Conservation (phyloP, 2,797 vertebrate species). For the Myotis daubentonii region DNA sequence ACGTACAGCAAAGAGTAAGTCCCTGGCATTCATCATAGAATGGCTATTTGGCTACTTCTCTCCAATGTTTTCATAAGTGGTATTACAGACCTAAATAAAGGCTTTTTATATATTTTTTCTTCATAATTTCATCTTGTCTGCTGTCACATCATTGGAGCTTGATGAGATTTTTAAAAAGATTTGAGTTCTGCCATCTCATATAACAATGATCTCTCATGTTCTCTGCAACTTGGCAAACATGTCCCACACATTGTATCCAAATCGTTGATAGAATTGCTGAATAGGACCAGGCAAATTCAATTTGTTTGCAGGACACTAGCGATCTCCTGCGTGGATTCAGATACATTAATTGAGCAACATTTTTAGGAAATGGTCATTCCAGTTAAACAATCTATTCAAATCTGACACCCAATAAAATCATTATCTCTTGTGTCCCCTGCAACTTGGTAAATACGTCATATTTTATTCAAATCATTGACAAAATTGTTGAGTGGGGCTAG, state of each 20-base stretch:
- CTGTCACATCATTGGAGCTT: not conserved
- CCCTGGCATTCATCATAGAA: not conserved
- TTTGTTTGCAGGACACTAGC: not conserved
- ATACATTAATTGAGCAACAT: not conserved
- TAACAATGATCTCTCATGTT: not conserved
- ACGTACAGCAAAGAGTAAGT: not conserved
- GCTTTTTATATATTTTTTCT: not conserved
- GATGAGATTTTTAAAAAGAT: slow-evolving; percentile 25
- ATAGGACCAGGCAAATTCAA: not conserved
- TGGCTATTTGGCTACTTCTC: not conserved
- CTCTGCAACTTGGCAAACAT: not conserved
- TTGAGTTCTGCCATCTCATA: not conserved
- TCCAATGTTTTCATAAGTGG: not conserved
- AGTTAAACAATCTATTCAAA: not conserved
- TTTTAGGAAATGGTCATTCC: not conserved
- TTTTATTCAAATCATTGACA: slow-evolving; percentile 43
- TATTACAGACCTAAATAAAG: not conserved
- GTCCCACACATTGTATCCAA: not conserved
- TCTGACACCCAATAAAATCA: not conserved
- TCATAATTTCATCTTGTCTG: not conserved
- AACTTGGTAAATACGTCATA: not conserved
- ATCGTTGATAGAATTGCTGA: not conserved
- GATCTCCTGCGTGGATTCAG: not conserved
- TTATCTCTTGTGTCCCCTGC: not conserved
- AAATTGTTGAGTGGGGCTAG: not conserved